Evolutionary conservation across 1,140 invertebrate species (phyloP).

Genomic region (Anastatus disparis): DNA sequence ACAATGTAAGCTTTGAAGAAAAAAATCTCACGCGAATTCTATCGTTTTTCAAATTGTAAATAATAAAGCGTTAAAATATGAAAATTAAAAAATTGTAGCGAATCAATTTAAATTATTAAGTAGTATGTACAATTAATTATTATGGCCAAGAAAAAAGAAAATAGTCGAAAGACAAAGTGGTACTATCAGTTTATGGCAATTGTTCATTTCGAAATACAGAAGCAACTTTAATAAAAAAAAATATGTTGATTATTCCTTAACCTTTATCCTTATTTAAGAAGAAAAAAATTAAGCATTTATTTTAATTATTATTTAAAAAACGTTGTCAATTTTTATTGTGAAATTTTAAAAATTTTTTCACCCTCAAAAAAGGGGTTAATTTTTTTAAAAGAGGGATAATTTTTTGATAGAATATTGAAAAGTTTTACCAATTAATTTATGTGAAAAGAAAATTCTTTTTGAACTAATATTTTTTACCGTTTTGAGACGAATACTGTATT

Average conservation of each 20-base stretch:
- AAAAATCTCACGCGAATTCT: conserved; percentile 2
- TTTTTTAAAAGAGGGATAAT: too few species aligned
- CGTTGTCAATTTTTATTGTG: too few species aligned
- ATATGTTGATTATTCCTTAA: conserved; percentile 32
- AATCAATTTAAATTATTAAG: conserved; percentile 33
- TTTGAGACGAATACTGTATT: too few species aligned
- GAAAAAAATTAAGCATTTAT: too few species aligned
- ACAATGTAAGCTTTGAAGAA: conserved; percentile 11
- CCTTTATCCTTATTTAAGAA: conserved; percentile 45
- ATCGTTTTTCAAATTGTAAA: conserved; percentile 15
- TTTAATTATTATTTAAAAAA: too few species aligned
- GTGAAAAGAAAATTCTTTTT: too few species aligned
- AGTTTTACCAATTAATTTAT: too few species aligned
- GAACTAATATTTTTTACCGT: too few species aligned
- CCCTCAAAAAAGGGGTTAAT: too few species aligned
- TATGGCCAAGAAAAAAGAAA: conserved; percentile 41
- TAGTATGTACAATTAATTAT: conserved; percentile 30
- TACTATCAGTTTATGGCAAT: not conserved
- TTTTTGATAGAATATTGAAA: too few species aligned
- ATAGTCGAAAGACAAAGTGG: not conserved
- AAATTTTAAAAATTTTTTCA: too few species aligned
- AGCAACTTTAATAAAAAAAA: conserved; percentile 42
- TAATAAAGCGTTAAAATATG: conserved; percentile 6
- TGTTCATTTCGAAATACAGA: conserved; percentile 26
- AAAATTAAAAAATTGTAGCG: conserved; percentile 37